Evolutionary conservation across 2,888 invertebrate genomes (phyloP), one percentile per base, ranked within the genome.

Genomic region (Deilephila porcellus): DNA sequence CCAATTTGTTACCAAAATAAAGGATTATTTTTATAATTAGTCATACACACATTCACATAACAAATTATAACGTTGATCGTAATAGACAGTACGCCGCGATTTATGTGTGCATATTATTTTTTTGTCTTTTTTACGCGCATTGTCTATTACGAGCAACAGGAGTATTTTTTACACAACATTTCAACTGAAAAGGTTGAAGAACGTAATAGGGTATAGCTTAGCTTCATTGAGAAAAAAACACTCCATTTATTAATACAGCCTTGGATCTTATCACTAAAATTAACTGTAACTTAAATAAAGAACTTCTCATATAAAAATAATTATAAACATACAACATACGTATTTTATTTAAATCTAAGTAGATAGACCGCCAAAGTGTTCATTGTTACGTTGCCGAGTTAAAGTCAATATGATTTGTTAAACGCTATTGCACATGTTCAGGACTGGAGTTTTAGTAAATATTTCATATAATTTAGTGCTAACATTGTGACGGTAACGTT

Each of bases 1-100:
- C 93, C 93, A 93, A 93, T 92, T 91, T 91, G 90, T 93, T 93
- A 94, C 91, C 93, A 94, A 94, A 94, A 93, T 94, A 94, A 93
- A 91, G 88, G 90, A 90, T 91, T 91, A 90, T 91, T 91, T 77
- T 88, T 90, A 90, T 91, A 89, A 91, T 93, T 93, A 93, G 91
- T 92, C 91, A 91, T 91, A 92, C 91, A 92, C 92, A 90, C 90
- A 89, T 90, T 85, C 90, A 90, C 85, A 85, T 89, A 93, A 93
- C 93, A 92, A 93, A 90, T 89, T 89, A 89, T 83, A 83, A 84
- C 84, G 85, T 83, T 87, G 88, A 83, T 82, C 85, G 82, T 85
- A 90, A 90, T 88, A 89, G 88, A 88, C 79, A 86, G 87, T 77
- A 83, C 77, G 76, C 75, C 77, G 76, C 75, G 74, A 79, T 81